Conservation (phyloP, 1,140 invertebrate species). For the Battus philenor region DNA sequence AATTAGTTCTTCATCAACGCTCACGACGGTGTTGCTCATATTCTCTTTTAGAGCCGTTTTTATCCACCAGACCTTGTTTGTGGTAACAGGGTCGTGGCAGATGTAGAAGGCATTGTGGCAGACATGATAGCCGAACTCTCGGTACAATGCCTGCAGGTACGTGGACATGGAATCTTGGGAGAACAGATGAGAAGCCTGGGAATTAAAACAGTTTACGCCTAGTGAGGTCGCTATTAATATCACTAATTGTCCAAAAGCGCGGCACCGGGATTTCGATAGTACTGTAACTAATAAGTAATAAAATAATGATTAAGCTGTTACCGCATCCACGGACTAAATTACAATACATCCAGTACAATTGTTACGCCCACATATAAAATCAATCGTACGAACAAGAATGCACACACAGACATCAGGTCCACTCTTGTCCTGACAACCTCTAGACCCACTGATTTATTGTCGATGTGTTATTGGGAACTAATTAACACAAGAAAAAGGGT, state of each 20-base stretch:
- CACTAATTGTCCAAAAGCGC: too few species aligned
- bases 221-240: too few species aligned
- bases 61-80: too few species aligned
- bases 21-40: too few species aligned
- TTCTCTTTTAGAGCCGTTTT: too few species aligned
- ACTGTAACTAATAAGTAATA: not conserved
- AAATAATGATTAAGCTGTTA: slow-evolving; percentile 6
- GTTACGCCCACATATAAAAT: slow-evolving; percentile 30
- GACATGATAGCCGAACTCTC: slow-evolving; percentile 91
- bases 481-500: slow-evolving; percentile 18
- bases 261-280: too few species aligned
- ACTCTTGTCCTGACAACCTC: slow-evolving; percentile 15
- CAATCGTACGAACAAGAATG: slow-evolving; percentile 28
- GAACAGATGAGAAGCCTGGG: slow-evolving; percentile 86
- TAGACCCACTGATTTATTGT: slow-evolving; percentile 8
- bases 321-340: slow-evolving; percentile 14
- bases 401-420: slow-evolving; percentile 8
- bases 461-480: slow-evolving; percentile 16
- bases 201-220: too few species aligned
- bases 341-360: slow-evolving; percentile 1
- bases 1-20: too few species aligned
- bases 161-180: slow-evolving; percentile 82
- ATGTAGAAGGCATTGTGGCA: slow-evolving; percentile 92
- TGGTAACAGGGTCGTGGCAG: slow-evolving; percentile 84
- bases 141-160: slow-evolving; percentile 87